Base-by-base conservation (phyloP, 1,140 invertebrate species). In the Cydia amplana region DNA sequence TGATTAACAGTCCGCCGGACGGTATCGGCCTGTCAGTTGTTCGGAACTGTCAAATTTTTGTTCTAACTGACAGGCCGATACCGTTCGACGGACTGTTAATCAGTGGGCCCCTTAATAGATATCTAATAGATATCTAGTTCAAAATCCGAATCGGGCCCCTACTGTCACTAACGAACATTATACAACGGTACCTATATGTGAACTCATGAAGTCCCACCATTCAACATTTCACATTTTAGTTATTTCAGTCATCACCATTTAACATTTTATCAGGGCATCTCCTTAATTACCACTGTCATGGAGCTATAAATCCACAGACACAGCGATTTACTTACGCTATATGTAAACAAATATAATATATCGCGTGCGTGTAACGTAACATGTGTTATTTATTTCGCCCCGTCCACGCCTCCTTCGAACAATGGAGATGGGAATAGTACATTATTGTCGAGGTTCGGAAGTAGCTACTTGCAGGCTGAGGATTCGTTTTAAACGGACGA, bases 381-480 rank as follows among this genome's bases (percentile, higher is more conserved):
- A 70, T 70, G 73, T 79, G 76, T 82, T 82, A 79, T 81, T 84
- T 84, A 81, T 80, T 81, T 81, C 75, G 49, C n/a, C 49, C 73
- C 72, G 73, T 82, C 77, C 67, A 79, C 79, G 78, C 79, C 76
- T 77, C 46, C 79, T 51, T 76, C 51, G 80, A 81, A 84, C 81
- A 83, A 85, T 82, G 80, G 80, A 74, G 79, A 80, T 75, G 78
- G 82, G 78, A 81, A n/a, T n/a, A n/a, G n/a, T n/a, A n/a, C n/a
- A n/a, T n/a, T n/a, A n/a, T n/a, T n/a, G n/a, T n/a, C n/a, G n/a
- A n/a, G n/a, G n/a, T n/a, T n/a, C n/a, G n/a, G n/a, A n/a, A n/a
- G n/a, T n/a, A n/a, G n/a, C n/a, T n/a, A n/a, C n/a, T n/a, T n/a
- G n/a, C n/a, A n/a, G n/a, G n/a, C n/a, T n/a, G n/a, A n/a, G n/a